These are phyloP conservation scores for Schlechtendalia chinensis DNA, from an alignment of 1,140 invertebrate species.

Conservation along the genomic window DNA sequence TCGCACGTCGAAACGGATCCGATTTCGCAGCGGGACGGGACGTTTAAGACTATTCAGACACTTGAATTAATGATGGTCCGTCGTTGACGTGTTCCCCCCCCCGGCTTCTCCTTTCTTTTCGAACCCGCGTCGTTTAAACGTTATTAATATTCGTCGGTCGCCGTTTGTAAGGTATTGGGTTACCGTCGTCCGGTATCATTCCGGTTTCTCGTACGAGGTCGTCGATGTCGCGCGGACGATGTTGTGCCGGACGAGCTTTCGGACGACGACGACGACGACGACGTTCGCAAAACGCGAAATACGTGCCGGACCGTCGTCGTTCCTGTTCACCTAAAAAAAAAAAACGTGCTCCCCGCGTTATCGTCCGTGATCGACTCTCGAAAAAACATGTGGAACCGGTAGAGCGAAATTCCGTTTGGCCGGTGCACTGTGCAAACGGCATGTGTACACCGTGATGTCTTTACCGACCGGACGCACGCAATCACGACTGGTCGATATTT, in stretches of 20 bases:
- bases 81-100: not conserved
- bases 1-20: conserved; percentile 16
- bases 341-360: too few relatives aligned
- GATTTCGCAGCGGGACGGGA: conserved; percentile 24
- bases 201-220: not conserved
- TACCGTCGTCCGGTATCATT: not conserved
- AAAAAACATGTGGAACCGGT: too few relatives aligned
- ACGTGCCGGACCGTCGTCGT: too few relatives aligned
- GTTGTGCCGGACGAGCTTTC: not conserved
- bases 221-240: not conserved
- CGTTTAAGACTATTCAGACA: conserved; percentile 22
- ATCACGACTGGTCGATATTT: too few relatives aligned
- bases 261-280: too few relatives aligned
- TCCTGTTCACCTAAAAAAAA: too few relatives aligned
- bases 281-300: too few relatives aligned
- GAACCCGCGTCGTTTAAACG: not conserved
- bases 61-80: conserved; percentile 22
- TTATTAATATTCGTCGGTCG: conserved; percentile 29
- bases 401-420: too few relatives aligned
- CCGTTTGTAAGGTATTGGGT: conserved; percentile 22
- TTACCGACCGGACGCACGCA: too few relatives aligned
- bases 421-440: too few relatives aligned
- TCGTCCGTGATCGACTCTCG: too few relatives aligned
- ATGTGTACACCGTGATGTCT: too few relatives aligned
- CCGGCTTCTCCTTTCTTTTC: not conserved